Evolutionary conservation across 2,113 vertebrate genomes (phyloP), one percentile per base, ranked within the genome.

Genomic region (Scortum barcoo): DNA sequence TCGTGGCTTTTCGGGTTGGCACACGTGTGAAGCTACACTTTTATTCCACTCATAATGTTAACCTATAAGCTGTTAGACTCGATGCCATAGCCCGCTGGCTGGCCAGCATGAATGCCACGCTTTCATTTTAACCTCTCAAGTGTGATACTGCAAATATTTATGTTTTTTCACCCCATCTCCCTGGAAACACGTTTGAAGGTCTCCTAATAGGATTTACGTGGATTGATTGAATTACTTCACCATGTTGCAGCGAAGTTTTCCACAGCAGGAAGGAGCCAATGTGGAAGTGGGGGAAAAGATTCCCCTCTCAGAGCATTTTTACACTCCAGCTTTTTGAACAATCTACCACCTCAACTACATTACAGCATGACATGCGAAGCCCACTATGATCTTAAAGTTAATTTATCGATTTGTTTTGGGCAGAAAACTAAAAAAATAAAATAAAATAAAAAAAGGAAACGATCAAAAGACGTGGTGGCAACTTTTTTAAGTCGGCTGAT

Each of bases 121-220:
- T 92, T 93, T 93, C 81, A 90, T 91, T 90, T 83, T 63, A 86
- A 63, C 66, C 71, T 89, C 86, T 91, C 71, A 78, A 90, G 86
- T 90, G 84, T 86, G 76, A 90, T 88, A 81, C 72, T 90, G 86
- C 86, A 93, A 92, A 93, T 90, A 92, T 91, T 93, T 91, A 86
- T 91, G 71, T 83, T 80, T 90, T 88, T 85, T 84, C 69, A 70
- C 76, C 71, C 42, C 81, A 88, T 93, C 83, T 89, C 90, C 87
- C 65, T 85, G 83, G 91, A 92, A 90, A 92, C 91, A 84, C 60
- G 2, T 89, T 92, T 90, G 79, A 91, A 88, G 81, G 62, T 69
- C 63, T 85, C 50, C 63, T 89, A 85, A 89, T 90, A 86, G 76
- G 75, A 86, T 92, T 91, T 93, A 79, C 56, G 68, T 85, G 87